Conservation (phyloP, 1,140 invertebrate genomes). For the Elymnias hypermnestra region DNA sequence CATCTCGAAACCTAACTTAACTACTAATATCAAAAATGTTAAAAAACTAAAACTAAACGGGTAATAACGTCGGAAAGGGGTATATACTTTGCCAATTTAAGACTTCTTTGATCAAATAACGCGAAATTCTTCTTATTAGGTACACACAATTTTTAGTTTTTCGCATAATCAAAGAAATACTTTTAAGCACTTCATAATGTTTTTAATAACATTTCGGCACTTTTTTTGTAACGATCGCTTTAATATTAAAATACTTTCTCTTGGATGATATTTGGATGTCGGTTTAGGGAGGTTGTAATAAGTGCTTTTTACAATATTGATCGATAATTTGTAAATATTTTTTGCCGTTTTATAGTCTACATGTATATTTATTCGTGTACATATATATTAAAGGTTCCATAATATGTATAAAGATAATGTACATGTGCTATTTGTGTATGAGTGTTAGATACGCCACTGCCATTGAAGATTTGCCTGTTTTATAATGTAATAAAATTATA, state of each 20-base stretch:
- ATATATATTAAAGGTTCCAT: constrained; percentile 40
- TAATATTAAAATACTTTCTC: constrained; percentile 8
- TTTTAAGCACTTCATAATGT: constrained; percentile 9
- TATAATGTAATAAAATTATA: constrained; percentile 26
- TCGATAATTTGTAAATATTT: constrained; percentile 67
- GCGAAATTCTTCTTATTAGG: neutral
- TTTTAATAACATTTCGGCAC: constrained; percentile 10
- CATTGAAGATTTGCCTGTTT: constrained; percentile 51
- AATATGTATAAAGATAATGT: constrained; percentile 43
- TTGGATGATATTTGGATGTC: constrained; percentile 24
- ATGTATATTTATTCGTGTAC: constrained; percentile 58
- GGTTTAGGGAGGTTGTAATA: constrained; percentile 37
- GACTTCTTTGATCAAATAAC: neutral
- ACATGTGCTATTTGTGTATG: constrained; percentile 65
- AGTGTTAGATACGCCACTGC: constrained; percentile 66
- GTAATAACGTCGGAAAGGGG: too few species aligned
- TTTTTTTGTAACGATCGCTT: constrained; percentile 19
- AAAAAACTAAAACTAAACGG: too few species aligned
- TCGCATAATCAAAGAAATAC: neutral
- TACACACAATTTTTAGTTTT: neutral
- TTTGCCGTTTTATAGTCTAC: constrained; percentile 62
- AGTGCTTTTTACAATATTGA: constrained; percentile 57
- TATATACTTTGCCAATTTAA: too few species aligned
- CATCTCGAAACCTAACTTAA: too few species aligned
- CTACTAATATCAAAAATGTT: too few species aligned